These are phyloP conservation scores for Quiscalus mexicanus DNA, from an alignment of 2,113 vertebrate species.

Conservation along the genomic window DNA sequence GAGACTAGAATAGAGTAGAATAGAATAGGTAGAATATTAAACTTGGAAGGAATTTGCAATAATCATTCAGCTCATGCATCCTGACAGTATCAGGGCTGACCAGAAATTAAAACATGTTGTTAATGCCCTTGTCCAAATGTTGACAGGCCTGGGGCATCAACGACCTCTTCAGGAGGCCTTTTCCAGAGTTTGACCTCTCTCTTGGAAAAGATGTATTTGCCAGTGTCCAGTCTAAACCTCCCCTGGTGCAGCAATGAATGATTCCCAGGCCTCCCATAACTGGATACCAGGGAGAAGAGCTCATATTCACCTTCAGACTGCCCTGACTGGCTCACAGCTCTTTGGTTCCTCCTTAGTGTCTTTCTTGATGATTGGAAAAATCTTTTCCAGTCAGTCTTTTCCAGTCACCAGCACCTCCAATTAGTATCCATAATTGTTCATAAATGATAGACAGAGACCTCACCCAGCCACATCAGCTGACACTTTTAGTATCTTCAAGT, in stretches of 20 bases:
- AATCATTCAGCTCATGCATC: background rate
- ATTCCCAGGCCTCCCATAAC: background rate
- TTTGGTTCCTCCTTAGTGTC: rapidly evolving
- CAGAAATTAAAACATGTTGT: background rate
- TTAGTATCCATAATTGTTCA: background rate
- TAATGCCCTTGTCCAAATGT: background rate
- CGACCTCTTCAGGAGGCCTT: background rate
- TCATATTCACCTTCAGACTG: background rate
- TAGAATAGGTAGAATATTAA: background rate
- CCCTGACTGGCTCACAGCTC: rapidly evolving
- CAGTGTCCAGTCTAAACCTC: background rate
- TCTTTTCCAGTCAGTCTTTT: background rate
- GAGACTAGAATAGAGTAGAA: background rate
- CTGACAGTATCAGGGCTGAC: background rate
- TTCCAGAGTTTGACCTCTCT: background rate
- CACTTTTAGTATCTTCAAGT: background rate
- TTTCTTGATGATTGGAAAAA: background rate
- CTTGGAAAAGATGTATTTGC: background rate
- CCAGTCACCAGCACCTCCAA: background rate
- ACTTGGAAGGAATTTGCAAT: background rate
- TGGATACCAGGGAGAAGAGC: background rate
- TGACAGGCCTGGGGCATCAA: background rate
- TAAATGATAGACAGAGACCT: background rate
- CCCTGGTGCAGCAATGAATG: background rate
- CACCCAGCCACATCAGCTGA: background rate